Evolutionary conservation across 1,140 invertebrate species (phyloP), one percentile per base, ranked within the genome.

Genomic region (Diprion similis): DNA sequence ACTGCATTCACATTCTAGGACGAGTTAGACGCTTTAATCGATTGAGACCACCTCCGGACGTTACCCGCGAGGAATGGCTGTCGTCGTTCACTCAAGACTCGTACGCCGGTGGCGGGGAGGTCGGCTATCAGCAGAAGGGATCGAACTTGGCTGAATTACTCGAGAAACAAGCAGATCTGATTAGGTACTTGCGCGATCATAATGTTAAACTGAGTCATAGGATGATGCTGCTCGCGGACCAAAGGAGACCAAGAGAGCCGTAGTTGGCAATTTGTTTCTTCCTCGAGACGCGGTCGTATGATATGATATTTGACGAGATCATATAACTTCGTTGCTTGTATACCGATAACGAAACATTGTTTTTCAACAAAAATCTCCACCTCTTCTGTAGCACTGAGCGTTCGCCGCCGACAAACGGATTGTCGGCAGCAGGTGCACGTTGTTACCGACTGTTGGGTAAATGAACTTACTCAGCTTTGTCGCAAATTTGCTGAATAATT

Each of bases 161-260:
- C 59, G 91, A 93, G 82, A 92, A 92, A 78, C 92, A 93, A 83
- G 90, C 89, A 1, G 89, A 90, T 79, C 80, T 90, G 18, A 89
- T 90, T 71, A 84, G 87, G 81, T 90, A 89, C 77, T 84, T 89
- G 70, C 86, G 82, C 75, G 89, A 89, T 78, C 87, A 88, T 71
- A 89, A 89, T 76, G 78, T 82, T 13, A 86, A 86, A 77, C 80
- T 90, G 46, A 85, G 85, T 74, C 83, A 86, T 70, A 87, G 82
- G 74, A 85, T 90, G 78, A 86, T 89, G 83, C 70, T 85, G 18
- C 72, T 89, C 7, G 82, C 82, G 67, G 78, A 82, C 46, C 82
- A 86, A 59, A 78, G 78, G 0, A 81, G 69, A 15, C 76, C 46
- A 76, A 46, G 76, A 0, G 72, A 68, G n/a, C 37, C 46, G 47